phyloP scores from a whole-genome alignment of 1,140 invertebrate genomes.

The Drosophila orena region DNA sequence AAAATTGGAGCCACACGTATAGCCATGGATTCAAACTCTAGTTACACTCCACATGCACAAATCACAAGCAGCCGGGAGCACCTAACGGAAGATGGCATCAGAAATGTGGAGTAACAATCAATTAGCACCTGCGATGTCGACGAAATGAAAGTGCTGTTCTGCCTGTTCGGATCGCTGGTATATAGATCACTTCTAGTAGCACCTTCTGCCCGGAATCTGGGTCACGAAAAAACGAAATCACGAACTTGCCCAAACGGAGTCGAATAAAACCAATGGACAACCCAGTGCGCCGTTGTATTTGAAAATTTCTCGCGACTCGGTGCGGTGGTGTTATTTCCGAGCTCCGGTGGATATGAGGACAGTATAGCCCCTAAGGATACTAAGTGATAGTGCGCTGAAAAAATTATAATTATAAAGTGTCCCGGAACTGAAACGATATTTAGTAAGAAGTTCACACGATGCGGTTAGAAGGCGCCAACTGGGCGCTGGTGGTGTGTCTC shows the following conservation, averaged over 20 bases:
- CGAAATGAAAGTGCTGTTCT: slow-evolving; percentile 78
- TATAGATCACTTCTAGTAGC: slow-evolving; percentile 77
- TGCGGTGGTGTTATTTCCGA: slow-evolving; percentile 22
- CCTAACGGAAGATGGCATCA: slow-evolving; percentile 58
- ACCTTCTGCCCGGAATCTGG: slow-evolving; percentile 61
- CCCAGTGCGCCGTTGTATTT: slow-evolving; percentile 48
- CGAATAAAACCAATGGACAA: slow-evolving; percentile 65
- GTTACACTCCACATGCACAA: slow-evolving; percentile 2
- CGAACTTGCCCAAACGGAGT: slow-evolving; percentile 15
- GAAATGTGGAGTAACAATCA: slow-evolving; percentile 77
- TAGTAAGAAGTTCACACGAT: slow-evolving; percentile 22
- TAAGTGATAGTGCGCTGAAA: slow-evolving; percentile 5
- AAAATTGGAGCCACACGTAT: slow-evolving; percentile 61
- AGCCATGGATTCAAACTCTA: slow-evolving; percentile 5
- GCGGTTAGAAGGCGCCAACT: slow-evolving; percentile 35
- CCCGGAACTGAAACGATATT: slow-evolving; percentile 22
- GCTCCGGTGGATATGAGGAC: slow-evolving; percentile 53
- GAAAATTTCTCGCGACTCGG: slow-evolving; percentile 51
- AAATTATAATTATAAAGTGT: slow-evolving; percentile 18
- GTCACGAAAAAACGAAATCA: slow-evolving; percentile 80
- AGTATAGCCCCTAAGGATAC: slow-evolving; percentile 28
- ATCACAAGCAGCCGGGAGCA: slow-evolving; percentile 16
- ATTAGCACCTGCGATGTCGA: slow-evolving; percentile 66
- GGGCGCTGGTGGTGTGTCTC: slow-evolving; percentile 40
- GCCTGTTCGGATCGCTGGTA: slow-evolving; percentile 26